Conservation (phyloP, 2,113 vertebrate genomes). For the Sorex fumeus region DNA sequence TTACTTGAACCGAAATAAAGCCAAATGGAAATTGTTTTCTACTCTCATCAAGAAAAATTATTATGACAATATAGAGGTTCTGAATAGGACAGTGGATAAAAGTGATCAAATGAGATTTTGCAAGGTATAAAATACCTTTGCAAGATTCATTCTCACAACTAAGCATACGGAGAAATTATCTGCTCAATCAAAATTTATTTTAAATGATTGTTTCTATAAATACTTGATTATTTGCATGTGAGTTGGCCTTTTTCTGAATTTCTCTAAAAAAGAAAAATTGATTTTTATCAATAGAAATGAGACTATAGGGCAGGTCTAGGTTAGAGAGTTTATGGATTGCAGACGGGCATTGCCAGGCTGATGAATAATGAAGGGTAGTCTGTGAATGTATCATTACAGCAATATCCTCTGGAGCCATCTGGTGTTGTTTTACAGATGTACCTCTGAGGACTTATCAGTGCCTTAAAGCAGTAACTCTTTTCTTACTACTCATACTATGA, state of each 20-base stretch:
- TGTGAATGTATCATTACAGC: slow-evolving; percentile 45
- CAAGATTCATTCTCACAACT: no score
- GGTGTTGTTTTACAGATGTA: slow-evolving; percentile 59
- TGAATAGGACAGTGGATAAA: not conserved
- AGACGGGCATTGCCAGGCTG: slow-evolving; percentile 63
- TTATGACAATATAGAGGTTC: not conserved
- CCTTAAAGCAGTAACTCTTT: slow-evolving; percentile 56
- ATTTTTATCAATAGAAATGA: slow-evolving; percentile 57
- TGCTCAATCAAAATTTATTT: not conserved
- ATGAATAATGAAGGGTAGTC: slow-evolving; percentile 55
- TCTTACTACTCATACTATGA: not conserved
- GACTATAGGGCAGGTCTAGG: not conserved
- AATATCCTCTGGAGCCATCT: slow-evolving; percentile 73
- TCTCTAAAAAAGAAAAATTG: not conserved
- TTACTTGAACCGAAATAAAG: not conserved
- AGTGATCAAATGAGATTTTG: not conserved
- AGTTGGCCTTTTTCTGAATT: not conserved
- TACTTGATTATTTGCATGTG: not conserved
- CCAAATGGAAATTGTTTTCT: slow-evolving; percentile 7
- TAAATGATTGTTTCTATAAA: not conserved
- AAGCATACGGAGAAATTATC: not conserved
- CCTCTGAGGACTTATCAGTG: slow-evolving; percentile 69
- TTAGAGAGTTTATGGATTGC: slow-evolving; percentile 48
- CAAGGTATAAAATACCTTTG: no score
- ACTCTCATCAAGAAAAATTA: slow-evolving; percentile 1